Percentiles rank a stretch among this genome's conserved stretches.
phyloP scores from a whole-genome alignment of 2,113 vertebrate genomes.

The Chaetops frenatus region DNA sequence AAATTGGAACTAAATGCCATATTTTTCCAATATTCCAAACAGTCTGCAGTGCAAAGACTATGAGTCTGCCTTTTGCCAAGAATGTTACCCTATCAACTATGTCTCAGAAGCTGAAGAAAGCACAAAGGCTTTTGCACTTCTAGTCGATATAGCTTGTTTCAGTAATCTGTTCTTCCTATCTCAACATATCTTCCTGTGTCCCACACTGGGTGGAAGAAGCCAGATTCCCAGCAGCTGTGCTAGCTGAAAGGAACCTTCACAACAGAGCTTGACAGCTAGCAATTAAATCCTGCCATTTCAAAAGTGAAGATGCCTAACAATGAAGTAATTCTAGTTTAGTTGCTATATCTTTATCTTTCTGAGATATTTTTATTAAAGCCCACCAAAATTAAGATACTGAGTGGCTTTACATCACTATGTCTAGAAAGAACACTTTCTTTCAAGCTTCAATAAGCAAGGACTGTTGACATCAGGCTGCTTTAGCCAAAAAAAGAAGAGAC shows the following conservation, averaged over 20 bases:
- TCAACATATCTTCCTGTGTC: background rate
- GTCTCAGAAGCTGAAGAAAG: background rate
- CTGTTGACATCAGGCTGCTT: background rate
- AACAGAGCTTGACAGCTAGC: background rate
- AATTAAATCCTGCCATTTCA: background rate
- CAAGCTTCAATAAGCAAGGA: background rate
- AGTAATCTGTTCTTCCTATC: background rate
- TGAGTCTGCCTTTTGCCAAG: background rate
- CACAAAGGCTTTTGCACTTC: rapidly evolving
- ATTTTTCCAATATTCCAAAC: background rate
- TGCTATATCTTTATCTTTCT: background rate
- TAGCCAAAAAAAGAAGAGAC: background rate
- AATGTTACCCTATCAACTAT: background rate
- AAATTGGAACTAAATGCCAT: background rate
- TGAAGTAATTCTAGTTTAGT: background rate
- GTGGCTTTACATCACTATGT: background rate
- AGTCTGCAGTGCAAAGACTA: background rate
- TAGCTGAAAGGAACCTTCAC: background rate
- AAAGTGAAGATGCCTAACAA: background rate
- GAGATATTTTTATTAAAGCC: background rate
- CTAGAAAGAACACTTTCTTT: background rate
- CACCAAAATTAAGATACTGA: background rate
- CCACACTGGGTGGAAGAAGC: background rate
- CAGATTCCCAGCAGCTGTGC: background rate
- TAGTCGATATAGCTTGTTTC: background rate